Percentiles rank a stretch among this genome's conserved stretches.
Evolutionary conservation across 2,113 vertebrate genomes (phyloP).

Genomic region (Melanocharis versteri): DNA sequence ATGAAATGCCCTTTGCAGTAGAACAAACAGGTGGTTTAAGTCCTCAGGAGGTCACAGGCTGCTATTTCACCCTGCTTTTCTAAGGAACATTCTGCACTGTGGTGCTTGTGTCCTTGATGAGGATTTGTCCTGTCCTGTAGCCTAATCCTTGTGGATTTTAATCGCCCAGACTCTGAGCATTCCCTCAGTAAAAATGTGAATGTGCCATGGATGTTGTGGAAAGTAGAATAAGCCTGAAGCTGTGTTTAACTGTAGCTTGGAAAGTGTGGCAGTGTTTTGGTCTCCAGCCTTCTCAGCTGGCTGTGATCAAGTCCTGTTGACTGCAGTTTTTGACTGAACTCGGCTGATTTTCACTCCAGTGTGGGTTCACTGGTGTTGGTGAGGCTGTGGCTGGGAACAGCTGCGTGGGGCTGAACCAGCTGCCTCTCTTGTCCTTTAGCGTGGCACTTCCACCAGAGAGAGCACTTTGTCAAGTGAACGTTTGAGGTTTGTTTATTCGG

Average conservation of each 20-base stretch:
- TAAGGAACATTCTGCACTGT: not conserved
- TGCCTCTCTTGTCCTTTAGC: not conserved
- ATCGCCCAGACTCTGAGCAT: not conserved
- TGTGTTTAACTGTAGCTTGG: not conserved
- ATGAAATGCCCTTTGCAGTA: not conserved
- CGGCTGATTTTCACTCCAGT: not conserved
- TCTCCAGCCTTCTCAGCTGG: not conserved
- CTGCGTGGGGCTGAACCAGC: rapidly evolving
- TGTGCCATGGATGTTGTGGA: not conserved
- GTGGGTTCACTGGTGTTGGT: not conserved
- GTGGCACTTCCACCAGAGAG: not conserved
- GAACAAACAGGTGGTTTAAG: not conserved
- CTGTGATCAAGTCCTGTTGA: too few relatives aligned
- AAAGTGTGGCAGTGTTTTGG: not conserved
- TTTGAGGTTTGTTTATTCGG: not conserved
- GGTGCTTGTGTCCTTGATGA: not conserved
- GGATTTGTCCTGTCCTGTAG: not conserved
- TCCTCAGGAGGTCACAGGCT: not conserved
- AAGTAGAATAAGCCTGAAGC: not conserved
- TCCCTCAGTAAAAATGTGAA: not conserved
- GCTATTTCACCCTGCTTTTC: not conserved
- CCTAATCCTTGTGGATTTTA: not conserved
- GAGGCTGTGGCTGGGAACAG: rapidly evolving
- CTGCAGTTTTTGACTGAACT: not conserved
- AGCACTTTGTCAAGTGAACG: not conserved